Base-by-base conservation (phyloP, 2,113 vertebrate genomes). In the Alosa alosa region DNA sequence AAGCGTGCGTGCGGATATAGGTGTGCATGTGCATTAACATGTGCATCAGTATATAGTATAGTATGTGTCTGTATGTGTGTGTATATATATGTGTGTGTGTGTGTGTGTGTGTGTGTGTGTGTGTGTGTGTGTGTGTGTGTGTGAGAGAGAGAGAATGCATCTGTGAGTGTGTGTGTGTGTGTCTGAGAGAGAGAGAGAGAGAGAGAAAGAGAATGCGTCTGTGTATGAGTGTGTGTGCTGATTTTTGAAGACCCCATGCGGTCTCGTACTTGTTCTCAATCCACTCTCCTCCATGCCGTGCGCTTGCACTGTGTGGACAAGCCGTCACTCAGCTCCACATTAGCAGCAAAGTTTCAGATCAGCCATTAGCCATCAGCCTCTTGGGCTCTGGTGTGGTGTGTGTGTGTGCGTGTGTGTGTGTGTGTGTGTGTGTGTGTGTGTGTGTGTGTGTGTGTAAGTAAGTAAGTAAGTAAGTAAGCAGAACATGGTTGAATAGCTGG, bases 51-150 rank as follows among this genome's bases (percentile, higher is more conserved):
- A 13, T n/a, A n/a, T n/a, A n/a, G n/a, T 60, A 13, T 22, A 13
- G 64, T 72, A 25, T 72, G 64, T 72, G 64, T 72, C 25, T 72
- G 25, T 72, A 25, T 72, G 64, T 72, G 86, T 83, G 86, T 57
- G 49, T 36, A 22, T 31, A 15, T 82, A 20, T 17, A 45, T 47
- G 81, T 7, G 81, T 47, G 36, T n/a, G n/a, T n/a, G n/a, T n/a
- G n/a, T n/a, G n/a, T n/a, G n/a, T 5, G 81, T 25, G 45, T 45
- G 82, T 83, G 82, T n/a, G 20, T 82, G 82, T 31, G 82, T 82
- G 81, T 0, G 81, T 45, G 44, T 49, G 47, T 49, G 3, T 7
- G 9, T 49, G 47, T 49, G 47, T 7, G 9, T 5, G 3, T 49
- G 47, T 0, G 9, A 4, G 47, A 82, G 4, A 47, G 41, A 44